These are phyloP conservation scores for Drosophila nasuta DNA, from an alignment of 1,140 invertebrate species.

Conservation along the genomic window DNA sequence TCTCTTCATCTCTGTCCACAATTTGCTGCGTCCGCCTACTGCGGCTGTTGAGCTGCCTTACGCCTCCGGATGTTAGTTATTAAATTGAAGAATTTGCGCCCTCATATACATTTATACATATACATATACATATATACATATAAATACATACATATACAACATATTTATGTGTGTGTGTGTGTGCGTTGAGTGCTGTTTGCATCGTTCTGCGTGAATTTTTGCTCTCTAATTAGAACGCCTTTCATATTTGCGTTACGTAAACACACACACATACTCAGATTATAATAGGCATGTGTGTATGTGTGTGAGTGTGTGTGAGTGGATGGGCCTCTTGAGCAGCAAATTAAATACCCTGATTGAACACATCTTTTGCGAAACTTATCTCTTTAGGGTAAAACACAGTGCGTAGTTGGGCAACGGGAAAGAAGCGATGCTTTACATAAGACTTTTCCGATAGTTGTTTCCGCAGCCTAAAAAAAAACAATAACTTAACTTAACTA, in stretches of 20 bases:
- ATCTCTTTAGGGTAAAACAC: neutral
- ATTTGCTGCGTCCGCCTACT: constrained; percentile 11
- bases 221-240: constrained; percentile 81
- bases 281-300: neutral
- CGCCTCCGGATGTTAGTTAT: constrained; percentile 77
- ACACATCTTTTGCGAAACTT: neutral
- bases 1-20: neutral
- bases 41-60: constrained; percentile 3
- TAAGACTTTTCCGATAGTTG: neutral
- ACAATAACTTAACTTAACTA: too few relatives aligned
- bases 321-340: constrained; percentile 5
- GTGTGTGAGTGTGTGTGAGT: constrained; percentile 7
- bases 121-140: constrained; percentile 6
- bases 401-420: neutral
- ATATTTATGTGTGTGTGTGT: constrained; percentile 20
- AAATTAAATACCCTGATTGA: constrained; percentile 7
- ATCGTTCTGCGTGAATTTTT: constrained; percentile 74
- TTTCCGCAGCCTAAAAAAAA: too few relatives aligned
- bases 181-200: constrained; percentile 59
- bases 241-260: constrained; percentile 57
- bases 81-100: constrained; percentile 81
- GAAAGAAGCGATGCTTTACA: neutral
- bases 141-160: neutral
- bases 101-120: constrained; percentile 17
- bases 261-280: constrained; percentile 28